Evolutionary conservation across 1,140 invertebrate genomes (phyloP), one percentile per base, ranked within the genome.

Genomic region (Micrasema minimum): DNA sequence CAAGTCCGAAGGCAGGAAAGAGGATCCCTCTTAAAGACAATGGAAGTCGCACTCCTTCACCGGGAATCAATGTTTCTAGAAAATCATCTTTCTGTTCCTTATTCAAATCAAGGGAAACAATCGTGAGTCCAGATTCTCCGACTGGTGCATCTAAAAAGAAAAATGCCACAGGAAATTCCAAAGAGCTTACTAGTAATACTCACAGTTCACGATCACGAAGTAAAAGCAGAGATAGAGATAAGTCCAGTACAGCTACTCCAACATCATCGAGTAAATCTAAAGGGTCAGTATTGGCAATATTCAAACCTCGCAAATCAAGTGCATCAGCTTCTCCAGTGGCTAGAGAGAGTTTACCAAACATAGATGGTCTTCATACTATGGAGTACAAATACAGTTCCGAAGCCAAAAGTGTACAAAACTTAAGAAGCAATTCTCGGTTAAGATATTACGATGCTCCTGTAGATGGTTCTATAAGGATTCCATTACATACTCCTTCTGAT

Each of bases 71-170:
- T 0, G 85, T 90, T 0, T 92, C 91, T 0, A 84, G 92, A 48
- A 93, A 93, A 77, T 92, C 90, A 72, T 93, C 91, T 18, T 93
- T 93, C 75, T 89, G 91, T 70, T 92, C 90, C 0, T 79, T 94
- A 5, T 94, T 94, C 76, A 90, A 90, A 78, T 89, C 88, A 69
- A 83, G 81, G 50, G 86, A 86, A 77, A 83, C 82, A 4, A 83
- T 85, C 31, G 81, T 87, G 7, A 91, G 90, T 70, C 90, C 90
- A 1, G 90, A 91, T 72, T 91, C 90, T 1, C 89, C 90, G 7
- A 86, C 88, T 62, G 77, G 85, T 79, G 23, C 79, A 72, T 50
- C 78, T 79, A 35, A 78, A 82, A 41, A 82, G 81, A 76, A 81
- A 81, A 71, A 26, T 14, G 22, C 62, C 12, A 22, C 66, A 10